Base-by-base conservation (phyloP, 1,140 invertebrate species). In the Lucilia sericata region DNA sequence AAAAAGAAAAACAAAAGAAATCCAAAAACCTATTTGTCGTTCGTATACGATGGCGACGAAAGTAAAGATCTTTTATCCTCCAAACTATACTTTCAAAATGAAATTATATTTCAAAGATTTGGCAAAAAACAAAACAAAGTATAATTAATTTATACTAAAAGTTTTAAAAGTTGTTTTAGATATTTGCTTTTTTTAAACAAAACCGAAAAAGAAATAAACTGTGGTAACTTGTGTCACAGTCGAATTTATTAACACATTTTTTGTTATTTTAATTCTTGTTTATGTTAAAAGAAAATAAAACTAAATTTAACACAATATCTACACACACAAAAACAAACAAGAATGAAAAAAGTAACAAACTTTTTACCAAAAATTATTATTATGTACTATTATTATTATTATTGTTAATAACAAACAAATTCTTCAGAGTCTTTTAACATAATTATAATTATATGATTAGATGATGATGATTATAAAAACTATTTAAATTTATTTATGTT, bases 211-310 rank as follows among this genome's bases (percentile, higher is more conserved):
- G 12, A 17, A 49, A 30, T 13, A 49, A 80, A 49, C 42, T 80
- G 76, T 80, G 76, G 76, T 80, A 80, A 80, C 76, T 80, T 80
- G 76, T 80, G 76, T 42, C 42, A 13, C 76, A 80, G 42, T 80
- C 9, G 17, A 80, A 80, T 80, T 80, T 36, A 80, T 80, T 80
- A 80, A 49, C 17, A 80, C 47, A 19, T 80, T 80, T 47, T 49
- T 49, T 80, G 36, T 78, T 47, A 51, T 21, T 51, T 47, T 80
- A 80, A 49, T 47, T 80, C 36, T 78, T 78, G 42, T 42, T 42
- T 42, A 3, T 8, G 76, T n/a, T 21, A 17, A 42, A 76, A 76
- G 34, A 34, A 25, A 78, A 78, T 34, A 42, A 75, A 78, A n/a
- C n/a, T n/a, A n/a, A n/a, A 78, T 80, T 49, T 51, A 80, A 80